These are phyloP conservation scores for Nycticebus coucang DNA, from an alignment of 2,113 vertebrate genomes.

Conservation along the genomic window DNA sequence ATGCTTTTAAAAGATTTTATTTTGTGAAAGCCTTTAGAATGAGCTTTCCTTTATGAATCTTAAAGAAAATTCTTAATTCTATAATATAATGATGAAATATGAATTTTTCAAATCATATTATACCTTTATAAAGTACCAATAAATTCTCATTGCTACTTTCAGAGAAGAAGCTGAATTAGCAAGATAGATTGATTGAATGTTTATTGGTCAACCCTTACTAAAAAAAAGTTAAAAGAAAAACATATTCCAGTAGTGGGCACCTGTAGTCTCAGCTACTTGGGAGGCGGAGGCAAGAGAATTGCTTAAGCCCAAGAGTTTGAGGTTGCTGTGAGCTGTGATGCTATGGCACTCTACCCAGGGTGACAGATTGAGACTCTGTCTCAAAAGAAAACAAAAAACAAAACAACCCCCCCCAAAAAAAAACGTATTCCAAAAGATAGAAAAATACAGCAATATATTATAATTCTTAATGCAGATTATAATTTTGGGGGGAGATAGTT, in stretches of 20 bases:
- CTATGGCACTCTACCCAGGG: no score
- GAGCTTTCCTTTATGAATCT: background rate
- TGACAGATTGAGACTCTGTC: no score
- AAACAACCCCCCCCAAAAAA: background rate
- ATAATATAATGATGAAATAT: background rate
- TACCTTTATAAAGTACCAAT: background rate
- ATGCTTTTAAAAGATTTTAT: background rate
- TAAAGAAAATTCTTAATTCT: background rate
- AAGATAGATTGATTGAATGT: background rate
- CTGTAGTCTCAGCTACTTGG: no score
- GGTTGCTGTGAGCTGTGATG: no score
- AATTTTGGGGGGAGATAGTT: background rate
- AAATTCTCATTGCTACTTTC: background rate
- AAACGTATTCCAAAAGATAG: background rate
- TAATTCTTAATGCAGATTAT: background rate
- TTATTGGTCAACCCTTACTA: background rate
- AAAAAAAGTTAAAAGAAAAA: background rate
- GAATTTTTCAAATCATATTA: background rate
- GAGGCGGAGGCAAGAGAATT: no score
- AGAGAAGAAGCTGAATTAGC: background rate
- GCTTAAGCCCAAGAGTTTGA: no score
- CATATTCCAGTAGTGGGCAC: no score
- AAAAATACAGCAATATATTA: background rate
- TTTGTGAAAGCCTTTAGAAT: background rate
- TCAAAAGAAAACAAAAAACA: no score